These are phyloP conservation scores for Brenthis ino DNA, from an alignment of 2,888 invertebrate genomes.

Conservation along the genomic window DNA sequence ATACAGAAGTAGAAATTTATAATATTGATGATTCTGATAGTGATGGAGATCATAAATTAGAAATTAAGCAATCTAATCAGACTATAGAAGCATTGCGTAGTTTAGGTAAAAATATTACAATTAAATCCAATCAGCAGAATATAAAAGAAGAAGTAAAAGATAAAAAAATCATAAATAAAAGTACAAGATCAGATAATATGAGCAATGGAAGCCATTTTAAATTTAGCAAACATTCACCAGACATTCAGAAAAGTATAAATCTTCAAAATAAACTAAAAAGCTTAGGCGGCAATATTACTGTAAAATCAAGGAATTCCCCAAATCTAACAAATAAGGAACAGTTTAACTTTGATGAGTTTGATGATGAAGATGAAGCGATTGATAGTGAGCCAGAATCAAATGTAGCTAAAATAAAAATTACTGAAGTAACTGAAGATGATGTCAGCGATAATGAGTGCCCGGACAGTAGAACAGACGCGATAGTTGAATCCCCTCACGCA, in stretches of 20 bases:
- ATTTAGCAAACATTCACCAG: constrained; percentile 36
- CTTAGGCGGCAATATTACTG: constrained; percentile 64
- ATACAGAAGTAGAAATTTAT: constrained; percentile 64
- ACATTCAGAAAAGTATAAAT: constrained; percentile 46
- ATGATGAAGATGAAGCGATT: constrained; percentile 33
- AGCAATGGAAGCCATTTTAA: constrained; percentile 28
- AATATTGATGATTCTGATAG: constrained; percentile 74
- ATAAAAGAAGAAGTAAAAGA: constrained; percentile 20
- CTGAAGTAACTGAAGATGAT: constrained; percentile 57
- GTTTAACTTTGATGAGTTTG: constrained; percentile 37
- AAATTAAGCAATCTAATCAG: constrained; percentile 30
- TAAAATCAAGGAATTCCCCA: constrained; percentile 61
- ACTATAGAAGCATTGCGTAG: constrained; percentile 52
- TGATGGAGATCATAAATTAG: constrained; percentile 50
- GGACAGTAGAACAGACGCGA: constrained; percentile 46
- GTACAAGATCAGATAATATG: constrained; percentile 5
- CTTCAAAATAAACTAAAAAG: constrained; percentile 61
- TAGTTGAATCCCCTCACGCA: constrained; percentile 58
- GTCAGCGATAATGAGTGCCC: constrained; percentile 50
- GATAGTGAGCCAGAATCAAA: constrained; percentile 52
- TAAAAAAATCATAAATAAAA: constrained; percentile 20
- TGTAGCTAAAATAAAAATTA: constrained; percentile 58
- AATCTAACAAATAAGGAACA: constrained; percentile 40
- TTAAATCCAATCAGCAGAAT: constrained; percentile 53
- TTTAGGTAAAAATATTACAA: constrained; percentile 58